Percentiles rank a stretch among this genome's conserved stretches.
These are phyloP conservation scores for Notothenia coriiceps DNA, from an alignment of 2,113 vertebrate species.

Conservation along the genomic window DNA sequence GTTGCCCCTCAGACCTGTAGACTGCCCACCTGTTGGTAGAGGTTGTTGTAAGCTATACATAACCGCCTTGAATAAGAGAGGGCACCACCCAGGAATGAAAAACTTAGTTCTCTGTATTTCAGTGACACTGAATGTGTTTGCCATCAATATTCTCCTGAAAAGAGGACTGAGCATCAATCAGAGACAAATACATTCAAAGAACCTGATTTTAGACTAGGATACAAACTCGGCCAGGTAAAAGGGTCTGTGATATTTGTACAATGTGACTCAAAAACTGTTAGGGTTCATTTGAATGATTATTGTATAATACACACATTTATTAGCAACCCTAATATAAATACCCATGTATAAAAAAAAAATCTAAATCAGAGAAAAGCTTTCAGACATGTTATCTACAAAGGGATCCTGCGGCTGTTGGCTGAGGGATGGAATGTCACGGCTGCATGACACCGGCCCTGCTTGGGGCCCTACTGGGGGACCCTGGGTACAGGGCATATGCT, in stretches of 20 bases:
- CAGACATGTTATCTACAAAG: slow-evolving; percentile 41
- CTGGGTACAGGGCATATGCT: slow-evolving; percentile 64
- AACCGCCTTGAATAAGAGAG: background rate
- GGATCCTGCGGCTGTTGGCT: slow-evolving; percentile 41
- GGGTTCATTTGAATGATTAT: no score
- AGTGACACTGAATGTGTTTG: background rate
- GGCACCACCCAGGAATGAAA: background rate
- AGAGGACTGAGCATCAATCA: background rate
- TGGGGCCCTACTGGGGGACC: slow-evolving; percentile 22
- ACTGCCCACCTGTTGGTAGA: no score
- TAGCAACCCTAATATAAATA: background rate
- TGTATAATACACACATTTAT: no score
- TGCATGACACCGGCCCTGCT: slow-evolving; percentile 57
- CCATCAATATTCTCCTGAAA: background rate
- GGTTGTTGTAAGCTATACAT: no score
- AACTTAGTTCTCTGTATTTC: background rate
- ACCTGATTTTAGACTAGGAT: background rate
- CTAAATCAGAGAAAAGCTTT: slow-evolving; percentile 5
- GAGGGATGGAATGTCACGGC: slow-evolving; percentile 65
- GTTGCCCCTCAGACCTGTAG: background rate
- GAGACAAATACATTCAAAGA: background rate
- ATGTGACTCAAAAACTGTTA: no score
- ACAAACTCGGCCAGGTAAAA: no score
- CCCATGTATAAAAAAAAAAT: background rate
- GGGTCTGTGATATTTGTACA: no score